Evolutionary conservation across 2,113 vertebrate species (phyloP), one percentile per base, ranked within the genome.

Genomic region (Xenopus borealis): DNA sequence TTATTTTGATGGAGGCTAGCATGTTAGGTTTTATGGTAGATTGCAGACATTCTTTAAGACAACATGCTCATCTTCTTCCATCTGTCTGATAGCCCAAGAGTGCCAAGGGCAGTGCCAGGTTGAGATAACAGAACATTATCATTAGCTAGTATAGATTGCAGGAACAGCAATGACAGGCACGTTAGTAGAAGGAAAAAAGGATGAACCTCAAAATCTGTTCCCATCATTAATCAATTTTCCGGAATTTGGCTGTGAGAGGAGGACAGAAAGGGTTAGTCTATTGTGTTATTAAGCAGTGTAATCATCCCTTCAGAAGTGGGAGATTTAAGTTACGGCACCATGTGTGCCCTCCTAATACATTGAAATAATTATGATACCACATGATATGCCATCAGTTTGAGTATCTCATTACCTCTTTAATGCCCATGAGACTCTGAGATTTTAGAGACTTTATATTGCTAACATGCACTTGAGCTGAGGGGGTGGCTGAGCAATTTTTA

Each of bases 31-130:
- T 19, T 70, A 46, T 27, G 20, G 45, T 17, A 45, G 66, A 70
- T 77, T 77, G 74, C 74, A 77, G 74, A 64, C 74, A 77, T 63
- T 77, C 67, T 70, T 77, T 44, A 77, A 77, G 66, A 77, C 52
- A 66, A 69, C 73, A 69, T 63, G 74, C 53, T 52, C 67, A 77
- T 77, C 74, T 45, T n/a, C 74, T 70, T 45, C 74, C 74, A 77
- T 77, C 74, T 77, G 74, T 70, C 67, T 70, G 74, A 64, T 77
- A 30, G 59, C 66, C 67, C 67, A 77, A 77, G 66, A 70, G 62
- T 46, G 50, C 74, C 50, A 70, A 19, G 70, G 74, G 74, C 74
- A 77, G 45, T 77, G 74, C 74, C 74, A 77, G 69, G 74, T 70
- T 64, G 55, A 30, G 50, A 64, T 64, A 70, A 55, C 74, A 64